Evolutionary conservation across 2,113 vertebrate genomes (phyloP), one percentile per base, ranked within the genome.

Genomic region (Chascanopsetta lugubris): DNA sequence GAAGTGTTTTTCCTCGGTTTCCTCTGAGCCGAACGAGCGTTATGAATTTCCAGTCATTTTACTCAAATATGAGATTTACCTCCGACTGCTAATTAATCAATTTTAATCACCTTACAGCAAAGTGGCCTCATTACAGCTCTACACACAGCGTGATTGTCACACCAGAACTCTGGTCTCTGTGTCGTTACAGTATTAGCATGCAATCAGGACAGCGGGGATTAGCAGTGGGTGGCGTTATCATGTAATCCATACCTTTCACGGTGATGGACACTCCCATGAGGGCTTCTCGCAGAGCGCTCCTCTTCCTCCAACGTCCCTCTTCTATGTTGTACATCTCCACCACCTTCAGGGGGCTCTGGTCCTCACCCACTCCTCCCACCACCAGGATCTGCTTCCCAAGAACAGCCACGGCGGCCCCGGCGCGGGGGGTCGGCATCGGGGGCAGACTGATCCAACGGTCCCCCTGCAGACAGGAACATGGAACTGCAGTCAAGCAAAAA

Each of bases 221-320:
- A 13, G 15, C 15, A 20, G 3, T 21, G 32, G 26, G 15, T 8
- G n/a, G 9, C 1, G 34, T 48, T 17, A 22, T 21, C 20, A 25
- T 20, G 8, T 24, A 10, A 18, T 60, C 34, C 62, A 87, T 88
- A 94, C 97, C 97, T 97, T 95, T 98, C n/a, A 94, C 93, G 0
- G 91, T 93, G 80, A 98, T 91, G 0, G 96, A 94, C 60, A 98
- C 89, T 38, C 97, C 97, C 97, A 99, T 99, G 66, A 96, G 89
- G 0, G 96, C 93, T 74, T 99, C 97, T 0, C 96, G 90, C 32
- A 99, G 91, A 0, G 93, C 81, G 38, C 92, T 96, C 82, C 95
- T 94, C 91, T 94, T 98, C 92, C 93, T 96, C 97, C 97, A 99
- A 85, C 91, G 94, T 50, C 96, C 95, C 56, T 99, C 97, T 0